Percentiles rank a stretch among this genome's conserved stretches.
These are phyloP conservation scores for Coelopa frigida DNA, from an alignment of 1,140 invertebrate species.

Conservation along the genomic window DNA sequence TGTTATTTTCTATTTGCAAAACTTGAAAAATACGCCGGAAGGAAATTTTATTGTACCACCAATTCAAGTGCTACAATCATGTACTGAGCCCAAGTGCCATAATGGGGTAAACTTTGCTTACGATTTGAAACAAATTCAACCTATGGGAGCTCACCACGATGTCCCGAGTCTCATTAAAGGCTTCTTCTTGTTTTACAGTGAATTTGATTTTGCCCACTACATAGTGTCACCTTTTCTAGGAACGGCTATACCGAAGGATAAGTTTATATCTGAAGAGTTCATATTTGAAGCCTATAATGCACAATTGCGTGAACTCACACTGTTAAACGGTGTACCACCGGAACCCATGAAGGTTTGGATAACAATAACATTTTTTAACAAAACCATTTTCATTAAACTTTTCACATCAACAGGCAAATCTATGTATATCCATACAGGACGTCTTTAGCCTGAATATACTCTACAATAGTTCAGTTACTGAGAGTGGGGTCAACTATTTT, in stretches of 20 bases:
- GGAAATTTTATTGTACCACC: conserved; percentile 16
- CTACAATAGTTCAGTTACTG: too few species aligned
- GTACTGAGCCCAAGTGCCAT: conserved; percentile 4
- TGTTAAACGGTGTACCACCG: conserved; percentile 7
- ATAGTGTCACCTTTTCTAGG: conserved; percentile 29
- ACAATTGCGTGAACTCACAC: conserved; percentile 17
- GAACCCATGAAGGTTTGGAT: conserved; percentile 10
- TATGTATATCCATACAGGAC: too few species aligned
- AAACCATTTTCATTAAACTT: not conserved
- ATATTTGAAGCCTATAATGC: conserved; percentile 22
- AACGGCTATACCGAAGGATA: conserved; percentile 4
- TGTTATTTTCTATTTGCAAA: conserved; percentile 29
- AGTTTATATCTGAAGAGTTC: conserved; percentile 9
- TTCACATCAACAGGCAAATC: too few species aligned
- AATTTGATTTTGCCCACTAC: conserved; percentile 23
- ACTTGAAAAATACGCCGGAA: not conserved
- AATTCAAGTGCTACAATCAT: conserved; percentile 22
- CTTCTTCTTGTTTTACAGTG: conserved; percentile 28
- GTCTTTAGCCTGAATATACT: too few species aligned
- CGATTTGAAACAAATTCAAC: conserved; percentile 9
- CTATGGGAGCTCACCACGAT: conserved; percentile 8
- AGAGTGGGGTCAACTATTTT: too few species aligned
- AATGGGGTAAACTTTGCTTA: conserved; percentile 32
- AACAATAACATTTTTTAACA: not conserved
- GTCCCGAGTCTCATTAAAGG: conserved; percentile 19